Base-by-base conservation (phyloP, 2,888 invertebrate species). In the Leptinotarsa rubiginosa region DNA sequence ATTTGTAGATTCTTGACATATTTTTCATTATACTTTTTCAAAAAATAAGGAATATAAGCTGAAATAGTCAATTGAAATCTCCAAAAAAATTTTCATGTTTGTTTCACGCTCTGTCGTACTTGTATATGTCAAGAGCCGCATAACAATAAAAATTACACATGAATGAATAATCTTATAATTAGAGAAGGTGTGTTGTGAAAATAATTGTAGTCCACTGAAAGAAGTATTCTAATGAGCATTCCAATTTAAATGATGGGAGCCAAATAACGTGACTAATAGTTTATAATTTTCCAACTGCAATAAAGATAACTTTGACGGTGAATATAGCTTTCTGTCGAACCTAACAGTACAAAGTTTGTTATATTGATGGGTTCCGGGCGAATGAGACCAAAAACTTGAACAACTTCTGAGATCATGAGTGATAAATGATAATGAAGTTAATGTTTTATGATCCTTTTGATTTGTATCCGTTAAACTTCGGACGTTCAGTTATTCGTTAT, bases 391-490 rank as follows among this genome's bases (percentile, higher is more conserved):
- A 62, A 62, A 62, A 31, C 62, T 62, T 62, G 25, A 59, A 20
- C 22, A 59, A 59, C 59, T 13, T 25, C 59, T 59, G 22, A 59
- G 59, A 59, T 59, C 59, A 59, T 25, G 59, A 59, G 59, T 62
- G 62, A 62, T 62, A 62, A 62, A 62, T 62, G 62, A 41, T 62
- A 62, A 62, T 62, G 62, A 62, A 62, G n/a, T 62, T 41, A 15
- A 62, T 41, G 62, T 31, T 62, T 62, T 62, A 62, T 62, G 62
- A 62, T 62, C 41, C 41, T 62, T 31, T 62, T 62, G 62, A 62
- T 62, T 62, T 62, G 62, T 62, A 41, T 41, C 25, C 41, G 41
- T 62, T 62, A 31, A 41, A 62, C 62, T 41, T 31, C 25, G 62
- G 41, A 31, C n/a, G 25, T n/a, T 62, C 62, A 62, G 62, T 31